Evolutionary conservation across 2,888 invertebrate genomes (phyloP).

Genomic region (Microctonus aethiopoides): DNA sequence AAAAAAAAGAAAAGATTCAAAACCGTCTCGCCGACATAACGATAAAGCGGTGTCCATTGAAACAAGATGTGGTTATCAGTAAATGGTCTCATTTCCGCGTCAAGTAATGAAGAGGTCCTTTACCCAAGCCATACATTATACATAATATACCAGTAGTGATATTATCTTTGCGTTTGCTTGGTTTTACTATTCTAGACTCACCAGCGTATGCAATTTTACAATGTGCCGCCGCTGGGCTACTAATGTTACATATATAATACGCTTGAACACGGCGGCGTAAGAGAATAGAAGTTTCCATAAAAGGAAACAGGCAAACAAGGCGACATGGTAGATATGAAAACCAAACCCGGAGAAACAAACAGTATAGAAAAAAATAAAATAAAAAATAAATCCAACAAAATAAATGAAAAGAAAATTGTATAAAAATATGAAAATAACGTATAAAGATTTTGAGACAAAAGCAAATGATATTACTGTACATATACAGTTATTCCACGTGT

Average conservation of each 20-base stretch:
- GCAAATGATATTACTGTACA: not conserved
- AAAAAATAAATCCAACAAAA: conserved; percentile 2
- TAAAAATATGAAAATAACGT: not conserved
- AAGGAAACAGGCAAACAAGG: not conserved
- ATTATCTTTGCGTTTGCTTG: conserved; percentile 39
- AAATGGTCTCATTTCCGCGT: conserved; percentile 49
- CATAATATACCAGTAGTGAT: conserved; percentile 37
- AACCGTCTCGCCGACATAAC: not conserved
- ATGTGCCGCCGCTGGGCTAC: not conserved
- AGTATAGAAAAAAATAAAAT: not conserved
- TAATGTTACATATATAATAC: not conserved
- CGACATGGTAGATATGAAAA: conserved; percentile 4
- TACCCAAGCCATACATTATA: conserved; percentile 33
- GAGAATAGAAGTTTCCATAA: conserved; percentile 6
- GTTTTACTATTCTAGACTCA: conserved; percentile 2
- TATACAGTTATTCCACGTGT: not conserved
- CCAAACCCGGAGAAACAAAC: not conserved
- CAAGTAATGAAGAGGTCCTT: conserved; percentile 48
- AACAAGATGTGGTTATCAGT: conserved; percentile 49
- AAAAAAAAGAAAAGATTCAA: not conserved
- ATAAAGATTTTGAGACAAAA: conserved; percentile 1
- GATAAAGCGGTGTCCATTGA: conserved; percentile 23
- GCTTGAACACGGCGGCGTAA: not conserved
- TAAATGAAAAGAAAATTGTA: no score
- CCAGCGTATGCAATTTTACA: not conserved